Evolutionary conservation across 2,113 vertebrate species (phyloP).

Genomic region (Rallus limicola): DNA sequence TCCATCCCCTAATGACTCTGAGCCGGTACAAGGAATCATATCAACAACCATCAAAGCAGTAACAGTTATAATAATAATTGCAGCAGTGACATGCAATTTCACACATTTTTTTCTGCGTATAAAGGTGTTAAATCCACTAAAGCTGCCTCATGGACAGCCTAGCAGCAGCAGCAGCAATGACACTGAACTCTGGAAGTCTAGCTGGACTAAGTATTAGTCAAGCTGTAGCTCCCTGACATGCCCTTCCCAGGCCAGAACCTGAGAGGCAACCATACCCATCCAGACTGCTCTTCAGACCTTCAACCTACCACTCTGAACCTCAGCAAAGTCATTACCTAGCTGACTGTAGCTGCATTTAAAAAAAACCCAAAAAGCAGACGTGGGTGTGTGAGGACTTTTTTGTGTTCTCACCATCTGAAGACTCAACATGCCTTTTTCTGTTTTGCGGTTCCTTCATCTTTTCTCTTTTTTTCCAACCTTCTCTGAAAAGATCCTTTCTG

Average conservation of each 20-base stretch:
- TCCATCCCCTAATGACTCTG: background rate
- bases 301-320: background rate
- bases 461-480: background rate
- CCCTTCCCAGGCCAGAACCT: background rate
- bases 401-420: background rate
- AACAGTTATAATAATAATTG: too few species aligned
- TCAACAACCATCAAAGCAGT: background rate
- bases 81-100: background rate
- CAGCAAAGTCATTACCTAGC: background rate
- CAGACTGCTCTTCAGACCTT: background rate
- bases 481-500: background rate
- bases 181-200: background rate
- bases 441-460: background rate
- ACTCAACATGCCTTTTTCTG: background rate
- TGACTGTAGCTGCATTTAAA: background rate
- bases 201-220: background rate
- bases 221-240: accelerated
- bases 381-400: background rate
- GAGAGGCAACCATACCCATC: background rate
- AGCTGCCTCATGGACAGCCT: background rate
- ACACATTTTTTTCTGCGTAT: background rate
- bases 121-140: background rate
- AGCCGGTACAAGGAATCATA: background rate
- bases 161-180: background rate
- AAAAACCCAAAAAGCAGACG: background rate